Conservation (phyloP, 2,113 vertebrate species). For the Mesitornis unicolor region DNA sequence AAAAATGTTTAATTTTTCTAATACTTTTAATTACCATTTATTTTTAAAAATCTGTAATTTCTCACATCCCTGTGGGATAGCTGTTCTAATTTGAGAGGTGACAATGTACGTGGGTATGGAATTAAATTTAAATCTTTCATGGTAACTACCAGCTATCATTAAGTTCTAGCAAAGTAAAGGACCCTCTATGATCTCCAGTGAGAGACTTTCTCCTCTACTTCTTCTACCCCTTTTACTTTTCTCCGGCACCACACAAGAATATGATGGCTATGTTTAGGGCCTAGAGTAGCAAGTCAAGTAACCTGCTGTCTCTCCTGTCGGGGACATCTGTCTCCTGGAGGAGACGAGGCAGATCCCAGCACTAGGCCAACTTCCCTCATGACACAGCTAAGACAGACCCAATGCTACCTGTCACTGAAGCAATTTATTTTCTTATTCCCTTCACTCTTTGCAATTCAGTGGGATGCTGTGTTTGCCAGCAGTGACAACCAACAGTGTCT, state of each 20-base stretch:
- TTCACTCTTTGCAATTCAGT: neutral
- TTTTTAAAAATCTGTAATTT: conserved; percentile 17
- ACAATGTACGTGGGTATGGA: neutral
- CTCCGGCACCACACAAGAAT: neutral
- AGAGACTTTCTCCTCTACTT: neutral
- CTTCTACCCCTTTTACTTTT: neutral
- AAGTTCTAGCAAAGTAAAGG: neutral
- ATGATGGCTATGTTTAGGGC: neutral
- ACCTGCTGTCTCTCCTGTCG: neutral
- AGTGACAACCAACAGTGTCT: neutral
- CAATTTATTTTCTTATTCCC: neutral
- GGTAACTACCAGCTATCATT: neutral
- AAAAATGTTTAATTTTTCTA: conserved; percentile 40
- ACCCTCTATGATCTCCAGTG: neutral
- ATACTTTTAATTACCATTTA: conserved; percentile 40
- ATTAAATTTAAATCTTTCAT: conserved; percentile 3
- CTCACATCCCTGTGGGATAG: neutral
- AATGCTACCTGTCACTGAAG: neutral
- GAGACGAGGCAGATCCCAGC: neutral
- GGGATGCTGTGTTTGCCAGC: neutral
- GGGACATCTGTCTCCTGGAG: neutral
- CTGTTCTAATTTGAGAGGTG: conserved; percentile 33
- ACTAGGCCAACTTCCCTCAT: neutral
- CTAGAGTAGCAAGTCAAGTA: neutral
- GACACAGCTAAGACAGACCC: neutral